phyloP scores from a whole-genome alignment of 2,888 invertebrate species.

The Drosophila nr. perissopoda region DNA sequence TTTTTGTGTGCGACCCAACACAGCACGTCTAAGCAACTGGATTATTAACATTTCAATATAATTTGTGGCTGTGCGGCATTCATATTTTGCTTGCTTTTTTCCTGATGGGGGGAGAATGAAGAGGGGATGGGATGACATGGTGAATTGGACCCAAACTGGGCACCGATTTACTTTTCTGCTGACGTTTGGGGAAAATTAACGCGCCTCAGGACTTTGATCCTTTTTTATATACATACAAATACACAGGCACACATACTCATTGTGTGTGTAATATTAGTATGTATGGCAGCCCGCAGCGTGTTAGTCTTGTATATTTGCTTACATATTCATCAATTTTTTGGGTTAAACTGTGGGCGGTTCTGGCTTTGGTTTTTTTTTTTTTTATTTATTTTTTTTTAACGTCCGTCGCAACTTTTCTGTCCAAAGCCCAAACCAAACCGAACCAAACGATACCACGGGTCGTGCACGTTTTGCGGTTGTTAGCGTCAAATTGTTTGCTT shows the following conservation, averaged over 20 bases:
- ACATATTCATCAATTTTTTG: constrained; percentile 79
- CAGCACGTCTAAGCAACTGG: constrained; percentile 78
- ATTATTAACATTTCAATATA: constrained; percentile 82
- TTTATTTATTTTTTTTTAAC: background rate
- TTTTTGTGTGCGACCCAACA: constrained; percentile 44
- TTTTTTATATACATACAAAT: constrained; percentile 50
- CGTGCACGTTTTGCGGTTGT: constrained; percentile 73
- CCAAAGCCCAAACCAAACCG: constrained; percentile 5
- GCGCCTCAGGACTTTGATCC: constrained; percentile 77
- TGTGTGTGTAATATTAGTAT: constrained; percentile 37
- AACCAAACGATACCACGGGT: background rate
- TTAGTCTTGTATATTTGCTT: constrained; percentile 72
- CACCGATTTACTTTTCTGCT: constrained; percentile 73
- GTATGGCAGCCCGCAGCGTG: constrained; percentile 56
- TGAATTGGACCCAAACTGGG: constrained; percentile 37
- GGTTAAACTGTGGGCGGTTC: constrained; percentile 70
- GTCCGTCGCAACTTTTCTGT: background rate
- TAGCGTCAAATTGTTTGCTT: constrained; percentile 78
- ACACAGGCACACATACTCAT: constrained; percentile 3
- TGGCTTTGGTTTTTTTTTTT: background rate
- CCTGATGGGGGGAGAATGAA: background rate
- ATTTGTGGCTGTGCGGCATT: constrained; percentile 61
- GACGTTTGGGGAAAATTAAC: constrained; percentile 75
- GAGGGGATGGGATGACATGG: background rate
- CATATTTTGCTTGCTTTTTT: constrained; percentile 52